Evolutionary conservation across 2,797 vertebrate genomes (phyloP).

Genomic region (Alauda arvensis): DNA sequence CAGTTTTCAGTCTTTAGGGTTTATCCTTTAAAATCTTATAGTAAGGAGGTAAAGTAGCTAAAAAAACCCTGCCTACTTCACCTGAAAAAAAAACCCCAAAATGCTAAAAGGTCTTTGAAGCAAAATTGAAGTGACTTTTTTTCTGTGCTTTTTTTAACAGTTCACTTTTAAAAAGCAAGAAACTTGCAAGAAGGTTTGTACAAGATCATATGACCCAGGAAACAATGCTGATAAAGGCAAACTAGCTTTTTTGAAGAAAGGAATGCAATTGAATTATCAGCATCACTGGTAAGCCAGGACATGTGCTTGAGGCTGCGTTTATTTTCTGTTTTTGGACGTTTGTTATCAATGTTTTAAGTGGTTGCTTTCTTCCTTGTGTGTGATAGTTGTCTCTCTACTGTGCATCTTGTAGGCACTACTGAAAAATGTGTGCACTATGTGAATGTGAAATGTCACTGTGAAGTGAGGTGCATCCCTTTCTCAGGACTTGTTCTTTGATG

Average conservation of each 20-base stretch:
- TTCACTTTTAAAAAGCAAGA: constrained; percentile 81
- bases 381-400: neutral
- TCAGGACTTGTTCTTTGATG: constrained; percentile 4
- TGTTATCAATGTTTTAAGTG: neutral
- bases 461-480: neutral
- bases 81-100: neutral
- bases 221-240: constrained; percentile 62
- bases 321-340: neutral
- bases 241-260: constrained; percentile 88
- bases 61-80: neutral
- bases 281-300: constrained; percentile 83
- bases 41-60: neutral
- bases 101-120: neutral
- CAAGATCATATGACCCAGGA: constrained; percentile 72
- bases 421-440: neutral
- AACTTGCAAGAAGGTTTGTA: constrained; percentile 77
- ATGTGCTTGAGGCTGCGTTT: neutral
- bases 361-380: neutral
- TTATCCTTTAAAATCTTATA: neutral
- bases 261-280: constrained; percentile 90
- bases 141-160: constrained; percentile 58
- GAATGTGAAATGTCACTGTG: neutral
- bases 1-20: neutral
- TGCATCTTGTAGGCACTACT: neutral
- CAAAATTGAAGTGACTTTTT: neutral